Evolutionary conservation across 2,113 vertebrate species (phyloP).

Genomic region (Cololabis saira): DNA sequence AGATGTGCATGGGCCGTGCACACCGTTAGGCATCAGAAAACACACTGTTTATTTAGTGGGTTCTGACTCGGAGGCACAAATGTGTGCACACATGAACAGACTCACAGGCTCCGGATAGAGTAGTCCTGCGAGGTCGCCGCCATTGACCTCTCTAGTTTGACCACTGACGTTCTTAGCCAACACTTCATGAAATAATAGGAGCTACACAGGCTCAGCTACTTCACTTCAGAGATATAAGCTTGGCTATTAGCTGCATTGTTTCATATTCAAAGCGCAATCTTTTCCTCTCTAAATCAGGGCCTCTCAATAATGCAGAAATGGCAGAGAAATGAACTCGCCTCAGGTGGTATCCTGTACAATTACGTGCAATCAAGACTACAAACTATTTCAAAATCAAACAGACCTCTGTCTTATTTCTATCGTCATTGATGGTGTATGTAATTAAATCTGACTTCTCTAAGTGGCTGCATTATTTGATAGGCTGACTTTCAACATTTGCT

Average conservation of each 20-base stretch:
- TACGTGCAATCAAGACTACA: slow-evolving; percentile 74
- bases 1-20: slow-evolving; percentile 75
- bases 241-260: slow-evolving; percentile 55
- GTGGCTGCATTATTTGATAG: slow-evolving; percentile 48
- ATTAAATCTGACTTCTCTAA: slow-evolving; percentile 69
- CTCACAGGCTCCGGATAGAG: slow-evolving; percentile 58
- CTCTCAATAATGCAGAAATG: slow-evolving; percentile 66
- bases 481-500: slow-evolving; percentile 57
- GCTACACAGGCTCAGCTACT: slow-evolving; percentile 20
- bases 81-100: slow-evolving; percentile 53
- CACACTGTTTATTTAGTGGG: slow-evolving; percentile 75
- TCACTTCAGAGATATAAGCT: slow-evolving; percentile 35
- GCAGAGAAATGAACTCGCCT: slow-evolving; percentile 52
- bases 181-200: slow-evolving; percentile 5
- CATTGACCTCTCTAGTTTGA: slow-evolving; percentile 47
- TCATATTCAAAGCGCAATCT: slow-evolving; percentile 66
- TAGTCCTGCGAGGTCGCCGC: slow-evolving; percentile 43
- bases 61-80: slow-evolving; percentile 63
- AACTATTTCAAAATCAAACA: slow-evolving; percentile 71
- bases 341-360: slow-evolving; percentile 75
- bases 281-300: slow-evolving; percentile 65
- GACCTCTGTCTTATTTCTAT: slow-evolving; percentile 48
- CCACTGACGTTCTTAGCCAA: slow-evolving; percentile 17
- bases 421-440: slow-evolving; percentile 56
- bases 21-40: slow-evolving; percentile 79